Conservation (phyloP, 2,113 vertebrate species). For the Strix uralensis region DNA sequence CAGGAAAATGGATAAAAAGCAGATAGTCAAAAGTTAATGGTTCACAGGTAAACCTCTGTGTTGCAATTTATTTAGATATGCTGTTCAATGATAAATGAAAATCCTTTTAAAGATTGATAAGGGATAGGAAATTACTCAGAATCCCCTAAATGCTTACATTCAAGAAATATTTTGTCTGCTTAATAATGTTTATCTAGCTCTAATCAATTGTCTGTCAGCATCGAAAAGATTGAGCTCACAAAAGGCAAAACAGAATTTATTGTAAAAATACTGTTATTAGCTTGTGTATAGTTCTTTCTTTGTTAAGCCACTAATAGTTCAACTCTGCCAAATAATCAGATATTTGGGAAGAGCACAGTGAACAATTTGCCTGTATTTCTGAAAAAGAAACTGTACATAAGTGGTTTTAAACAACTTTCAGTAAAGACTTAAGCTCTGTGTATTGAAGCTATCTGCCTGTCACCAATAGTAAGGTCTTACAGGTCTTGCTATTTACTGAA, state of each 20-base stretch:
- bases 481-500: slow-evolving; percentile 14
- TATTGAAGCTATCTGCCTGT: neutral
- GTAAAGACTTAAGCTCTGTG: neutral
- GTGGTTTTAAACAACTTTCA: neutral
- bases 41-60: neutral
- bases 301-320: neutral
- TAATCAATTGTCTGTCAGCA: neutral
- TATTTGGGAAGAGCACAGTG: neutral
- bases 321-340: neutral
- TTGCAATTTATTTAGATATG: neutral
- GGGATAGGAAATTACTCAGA: neutral
- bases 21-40: neutral
- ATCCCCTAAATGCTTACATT: neutral
- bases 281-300: neutral
- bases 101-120: neutral
- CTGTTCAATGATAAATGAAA: neutral
- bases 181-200: neutral
- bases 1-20: neutral
- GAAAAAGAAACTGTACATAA: neutral
- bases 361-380: neutral
- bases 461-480: neutral
- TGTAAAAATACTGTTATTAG: neutral
- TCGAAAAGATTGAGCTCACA: neutral
- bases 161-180: neutral
- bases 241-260: neutral